These are phyloP conservation scores for Otocyon megalotis DNA, from an alignment of 2,113 vertebrate species.

Conservation along the genomic window DNA sequence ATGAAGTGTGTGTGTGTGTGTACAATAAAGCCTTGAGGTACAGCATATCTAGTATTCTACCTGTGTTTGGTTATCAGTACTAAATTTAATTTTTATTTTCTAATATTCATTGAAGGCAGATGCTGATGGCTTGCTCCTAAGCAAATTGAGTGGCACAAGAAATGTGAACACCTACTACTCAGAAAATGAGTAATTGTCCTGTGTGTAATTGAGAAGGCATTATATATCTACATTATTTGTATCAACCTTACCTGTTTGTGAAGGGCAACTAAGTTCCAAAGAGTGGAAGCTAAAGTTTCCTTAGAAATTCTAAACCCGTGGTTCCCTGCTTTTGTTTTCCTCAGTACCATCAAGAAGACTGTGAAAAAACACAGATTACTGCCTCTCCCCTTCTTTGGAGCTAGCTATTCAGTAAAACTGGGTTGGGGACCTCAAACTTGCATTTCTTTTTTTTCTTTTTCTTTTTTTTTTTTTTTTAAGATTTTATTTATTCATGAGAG, in stretches of 20 bases:
- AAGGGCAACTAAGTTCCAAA: background rate
- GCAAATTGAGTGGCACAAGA: slow-evolving; percentile 29
- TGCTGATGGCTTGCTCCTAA: background rate
- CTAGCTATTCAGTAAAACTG: background rate
- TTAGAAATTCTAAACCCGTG: background rate
- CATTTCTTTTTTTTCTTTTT: background rate
- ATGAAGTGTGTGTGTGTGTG: background rate
- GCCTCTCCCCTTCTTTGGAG: background rate
- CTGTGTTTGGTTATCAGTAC: background rate
- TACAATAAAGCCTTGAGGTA: background rate
- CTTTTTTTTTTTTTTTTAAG: too few species aligned
- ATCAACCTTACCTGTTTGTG: background rate
- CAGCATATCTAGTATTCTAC: background rate
- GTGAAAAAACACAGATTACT: background rate
- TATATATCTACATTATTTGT: background rate
- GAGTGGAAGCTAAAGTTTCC: background rate
- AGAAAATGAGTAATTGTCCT: background rate
- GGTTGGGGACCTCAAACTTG: background rate
- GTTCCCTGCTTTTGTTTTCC: background rate
- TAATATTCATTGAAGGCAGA: slow-evolving; percentile 1
- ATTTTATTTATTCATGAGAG: too few species aligned
- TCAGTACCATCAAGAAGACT: background rate
- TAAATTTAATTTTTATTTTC: slow-evolving; percentile 54
- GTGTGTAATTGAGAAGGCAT: background rate
- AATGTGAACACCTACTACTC: background rate